A percentile compares a stretch with the other conserved stretches of the same genome.
Conservation (phyloP, 2,113 vertebrate genomes). For the Corythoichthys haematopterus region DNA sequence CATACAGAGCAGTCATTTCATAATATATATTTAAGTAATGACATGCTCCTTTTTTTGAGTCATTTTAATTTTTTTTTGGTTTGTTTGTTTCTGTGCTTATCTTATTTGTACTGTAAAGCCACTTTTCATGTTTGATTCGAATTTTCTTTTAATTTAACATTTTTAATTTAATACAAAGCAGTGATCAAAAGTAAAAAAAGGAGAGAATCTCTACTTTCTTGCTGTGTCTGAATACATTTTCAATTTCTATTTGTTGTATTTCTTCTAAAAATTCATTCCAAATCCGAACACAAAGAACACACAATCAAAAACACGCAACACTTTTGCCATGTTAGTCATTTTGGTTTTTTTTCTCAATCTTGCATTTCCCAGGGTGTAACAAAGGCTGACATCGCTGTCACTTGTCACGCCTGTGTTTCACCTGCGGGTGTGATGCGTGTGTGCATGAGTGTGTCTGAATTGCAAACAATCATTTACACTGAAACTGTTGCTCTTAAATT, state of each 20-base stretch:
- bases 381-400: conserved; percentile 28
- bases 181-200: neutral
- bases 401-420: conserved; percentile 40
- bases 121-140: no score
- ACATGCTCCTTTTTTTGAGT: no score
- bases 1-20: no score
- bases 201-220: neutral
- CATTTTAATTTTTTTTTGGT: no score
- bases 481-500: neutral
- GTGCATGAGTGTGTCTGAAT: neutral
- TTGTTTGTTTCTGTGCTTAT: no score
- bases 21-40: no score
- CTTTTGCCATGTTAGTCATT: conserved; percentile 29
- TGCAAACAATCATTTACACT: neutral
- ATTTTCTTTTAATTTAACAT: no score
- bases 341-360: conserved; percentile 7
- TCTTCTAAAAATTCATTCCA: neutral
- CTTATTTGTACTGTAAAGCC: no score
- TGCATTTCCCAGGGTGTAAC: conserved; percentile 26
- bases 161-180: neutral
- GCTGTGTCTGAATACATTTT: neutral
- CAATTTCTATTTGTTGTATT: neutral
- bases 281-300: neutral
- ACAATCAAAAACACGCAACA: neutral
- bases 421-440: conserved; percentile 41